Conservation (phyloP, 2,113 vertebrate species). For the Otolemur garnettii region DNA sequence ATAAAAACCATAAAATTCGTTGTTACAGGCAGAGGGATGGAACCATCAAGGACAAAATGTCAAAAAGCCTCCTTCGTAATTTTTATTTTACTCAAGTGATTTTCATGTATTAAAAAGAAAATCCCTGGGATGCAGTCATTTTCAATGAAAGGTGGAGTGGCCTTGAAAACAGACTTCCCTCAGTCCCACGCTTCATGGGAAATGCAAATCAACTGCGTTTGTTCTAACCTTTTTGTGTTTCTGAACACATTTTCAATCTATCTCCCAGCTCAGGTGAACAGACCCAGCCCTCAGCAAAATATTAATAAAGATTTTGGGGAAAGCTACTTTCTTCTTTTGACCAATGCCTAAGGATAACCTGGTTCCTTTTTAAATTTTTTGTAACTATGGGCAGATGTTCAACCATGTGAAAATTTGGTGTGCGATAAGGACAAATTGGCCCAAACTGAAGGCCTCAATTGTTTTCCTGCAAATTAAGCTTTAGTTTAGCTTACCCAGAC, state of each 20-base stretch:
- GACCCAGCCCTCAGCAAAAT: slow-evolving; percentile 49
- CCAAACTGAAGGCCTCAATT: background rate
- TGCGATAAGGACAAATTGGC: background rate
- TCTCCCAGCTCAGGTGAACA: background rate
- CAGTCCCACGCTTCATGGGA: background rate
- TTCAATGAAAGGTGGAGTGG: background rate
- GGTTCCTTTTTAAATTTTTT: background rate
- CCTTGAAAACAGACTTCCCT: slow-evolving; percentile 51
- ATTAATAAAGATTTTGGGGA: background rate
- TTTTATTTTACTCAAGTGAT: slow-evolving; percentile 88
- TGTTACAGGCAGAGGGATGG: slow-evolving; percentile 89
- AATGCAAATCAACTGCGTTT: slow-evolving; percentile 23
- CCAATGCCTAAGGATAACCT: background rate
- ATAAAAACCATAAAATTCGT: slow-evolving; percentile 62
- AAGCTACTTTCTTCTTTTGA: slow-evolving; percentile 59
- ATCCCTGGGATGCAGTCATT: background rate
- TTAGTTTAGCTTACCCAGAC: background rate
- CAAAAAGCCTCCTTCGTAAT: slow-evolving; percentile 86
- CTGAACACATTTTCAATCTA: background rate
- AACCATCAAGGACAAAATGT: slow-evolving; percentile 88
- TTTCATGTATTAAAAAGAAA: slow-evolving; percentile 87
- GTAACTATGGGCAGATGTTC: background rate
- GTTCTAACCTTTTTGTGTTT: background rate
- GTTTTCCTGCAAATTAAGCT: slow-evolving; percentile 29
- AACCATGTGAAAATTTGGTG: slow-evolving; percentile 12